Percentiles rank a stretch among this genome's conserved stretches.
Evolutionary conservation across 2,888 invertebrate species (phyloP).

Genomic region (Drosophila anomalata): DNA sequence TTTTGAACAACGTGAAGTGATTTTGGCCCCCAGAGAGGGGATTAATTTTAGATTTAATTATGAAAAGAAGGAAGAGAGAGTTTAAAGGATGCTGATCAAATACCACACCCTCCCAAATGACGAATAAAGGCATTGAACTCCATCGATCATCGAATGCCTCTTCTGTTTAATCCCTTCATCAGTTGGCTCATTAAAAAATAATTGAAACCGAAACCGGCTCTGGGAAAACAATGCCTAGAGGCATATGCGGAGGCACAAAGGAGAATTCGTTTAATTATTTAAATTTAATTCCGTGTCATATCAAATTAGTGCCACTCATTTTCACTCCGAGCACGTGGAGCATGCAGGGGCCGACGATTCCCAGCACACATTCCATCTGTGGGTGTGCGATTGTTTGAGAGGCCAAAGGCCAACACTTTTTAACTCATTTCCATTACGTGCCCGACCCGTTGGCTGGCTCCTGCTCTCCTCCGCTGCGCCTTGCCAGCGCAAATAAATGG

Average conservation of each 20-base stretch:
- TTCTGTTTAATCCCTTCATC: neutral
- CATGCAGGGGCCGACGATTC: slow-evolving; percentile 21
- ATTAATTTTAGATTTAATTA: neutral
- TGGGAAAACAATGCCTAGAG: slow-evolving; percentile 5
- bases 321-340: slow-evolving; percentile 58
- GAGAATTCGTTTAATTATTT: slow-evolving; percentile 69
- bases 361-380: neutral
- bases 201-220: slow-evolving; percentile 19
- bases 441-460: slow-evolving; percentile 32
- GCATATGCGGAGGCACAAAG: slow-evolving; percentile 32
- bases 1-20: slow-evolving; percentile 21
- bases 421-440: slow-evolving; percentile 58
- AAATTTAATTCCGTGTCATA: slow-evolving; percentile 74
- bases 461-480: neutral
- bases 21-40: slow-evolving; percentile 3
- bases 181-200: slow-evolving; percentile 16
- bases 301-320: slow-evolving; percentile 76
- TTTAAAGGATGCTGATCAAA: neutral
- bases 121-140: neutral
- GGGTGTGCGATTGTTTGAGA: slow-evolving; percentile 12
- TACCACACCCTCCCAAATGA: too few species aligned
- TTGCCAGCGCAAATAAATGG: slow-evolving; percentile 48
- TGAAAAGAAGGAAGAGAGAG: neutral
- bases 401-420: slow-evolving; percentile 53
- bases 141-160: neutral